phyloP scores from a whole-genome alignment of 2,888 invertebrate species.

The Fissipunctia ypsillon region DNA sequence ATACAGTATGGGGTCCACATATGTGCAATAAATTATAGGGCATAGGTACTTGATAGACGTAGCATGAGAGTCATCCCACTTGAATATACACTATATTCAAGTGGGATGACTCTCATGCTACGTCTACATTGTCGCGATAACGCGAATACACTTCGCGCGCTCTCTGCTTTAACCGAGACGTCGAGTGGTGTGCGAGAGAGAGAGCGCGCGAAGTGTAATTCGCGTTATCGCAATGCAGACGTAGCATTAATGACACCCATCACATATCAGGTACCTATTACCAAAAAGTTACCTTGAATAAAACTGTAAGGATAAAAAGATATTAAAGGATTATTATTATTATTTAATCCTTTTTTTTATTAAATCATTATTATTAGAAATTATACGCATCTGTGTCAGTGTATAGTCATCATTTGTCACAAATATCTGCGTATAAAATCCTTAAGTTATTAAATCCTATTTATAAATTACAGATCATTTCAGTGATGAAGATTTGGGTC shows the following conservation, averaged over 20 bases:
- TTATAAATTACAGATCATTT: neutral
- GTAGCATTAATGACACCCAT: too few species aligned
- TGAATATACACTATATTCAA: too few species aligned
- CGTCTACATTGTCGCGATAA: too few species aligned
- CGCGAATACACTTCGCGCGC: too few species aligned
- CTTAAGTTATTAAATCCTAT: neutral
- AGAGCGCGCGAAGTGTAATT: too few species aligned
- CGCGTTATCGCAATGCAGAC: too few species aligned
- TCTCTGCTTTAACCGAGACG: too few species aligned
- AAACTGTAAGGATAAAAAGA: conserved; percentile 7
- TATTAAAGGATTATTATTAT: neutral
- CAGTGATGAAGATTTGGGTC: neutral
- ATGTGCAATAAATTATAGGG: too few species aligned
- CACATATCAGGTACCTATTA: neutral
- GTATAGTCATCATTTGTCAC: conserved; percentile 7
- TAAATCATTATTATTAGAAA: conserved; percentile 46
- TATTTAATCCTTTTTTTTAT: conserved; percentile 34
- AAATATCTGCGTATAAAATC: conserved; percentile 22
- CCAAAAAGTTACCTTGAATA: conserved; percentile 4
- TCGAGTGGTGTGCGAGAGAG: too few species aligned
- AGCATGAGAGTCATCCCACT: too few species aligned
- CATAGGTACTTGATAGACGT: too few species aligned
- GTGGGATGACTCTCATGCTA: conserved; percentile 1
- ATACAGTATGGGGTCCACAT: too few species aligned
- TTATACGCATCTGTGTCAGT: conserved; percentile 21